Evolutionary conservation across 2,888 invertebrate species (phyloP).

Genomic region (Morinoia aosen): DNA sequence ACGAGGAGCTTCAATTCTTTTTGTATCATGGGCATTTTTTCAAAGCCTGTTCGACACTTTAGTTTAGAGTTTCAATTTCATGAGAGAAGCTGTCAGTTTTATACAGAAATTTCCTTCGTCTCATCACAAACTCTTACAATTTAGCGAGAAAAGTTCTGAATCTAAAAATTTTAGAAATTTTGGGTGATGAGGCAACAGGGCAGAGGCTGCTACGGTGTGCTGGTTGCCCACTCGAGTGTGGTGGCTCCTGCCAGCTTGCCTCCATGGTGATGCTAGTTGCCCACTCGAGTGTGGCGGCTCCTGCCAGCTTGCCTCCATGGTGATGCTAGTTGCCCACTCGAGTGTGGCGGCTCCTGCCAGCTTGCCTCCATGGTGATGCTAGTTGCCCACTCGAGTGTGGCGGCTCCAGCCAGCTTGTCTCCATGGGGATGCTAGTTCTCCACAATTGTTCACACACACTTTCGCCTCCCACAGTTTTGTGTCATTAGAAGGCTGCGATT

Average conservation of each 20-base stretch:
- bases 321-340: no score
- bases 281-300: no score
- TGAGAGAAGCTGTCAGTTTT: background rate
- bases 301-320: no score
- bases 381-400: no score
- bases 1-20: background rate
- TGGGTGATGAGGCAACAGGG: background rate
- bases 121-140: background rate
- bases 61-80: background rate
- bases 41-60: background rate
- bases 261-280: background rate
- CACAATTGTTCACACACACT: no score
- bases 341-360: no score
- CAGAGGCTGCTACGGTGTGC: background rate
- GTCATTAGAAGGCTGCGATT: no score
- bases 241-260: background rate
- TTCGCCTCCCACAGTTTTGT: no score
- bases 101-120: background rate
- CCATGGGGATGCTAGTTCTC: no score
- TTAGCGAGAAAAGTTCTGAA: background rate
- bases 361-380: no score
- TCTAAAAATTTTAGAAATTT: conserved; percentile 1
- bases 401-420: no score
- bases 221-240: no score
- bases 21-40: background rate